Conservation (phyloP, 2,113 vertebrate genomes). For the Pheucticus melanocephalus region DNA sequence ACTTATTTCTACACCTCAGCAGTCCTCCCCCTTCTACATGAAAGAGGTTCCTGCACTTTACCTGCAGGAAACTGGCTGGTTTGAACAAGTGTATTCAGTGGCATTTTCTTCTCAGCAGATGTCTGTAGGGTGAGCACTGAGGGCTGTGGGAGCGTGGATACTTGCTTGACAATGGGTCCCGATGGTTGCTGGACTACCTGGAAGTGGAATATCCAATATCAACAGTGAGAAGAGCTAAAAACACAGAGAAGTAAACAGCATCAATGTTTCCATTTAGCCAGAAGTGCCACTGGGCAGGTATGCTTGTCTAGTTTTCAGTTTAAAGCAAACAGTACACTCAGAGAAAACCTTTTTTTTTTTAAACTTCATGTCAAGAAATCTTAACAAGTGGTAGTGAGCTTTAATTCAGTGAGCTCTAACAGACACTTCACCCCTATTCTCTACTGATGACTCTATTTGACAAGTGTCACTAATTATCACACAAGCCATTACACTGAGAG, state of each 20-base stretch:
- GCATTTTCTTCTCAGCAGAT: slow-evolving; percentile 50
- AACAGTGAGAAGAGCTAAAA: background rate
- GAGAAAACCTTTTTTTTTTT: background rate
- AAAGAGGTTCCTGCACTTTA: background rate
- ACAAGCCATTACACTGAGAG: background rate
- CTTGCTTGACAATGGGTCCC: slow-evolving; percentile 65
- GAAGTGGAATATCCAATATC: background rate
- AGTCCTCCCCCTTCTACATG: background rate
- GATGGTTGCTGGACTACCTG: slow-evolving; percentile 80
- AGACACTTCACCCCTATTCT: background rate
- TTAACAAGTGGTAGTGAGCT: background rate
- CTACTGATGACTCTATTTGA: background rate
- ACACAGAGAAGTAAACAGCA: slow-evolving; percentile 4
- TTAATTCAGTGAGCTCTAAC: background rate
- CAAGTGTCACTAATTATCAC: background rate
- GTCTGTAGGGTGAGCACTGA: slow-evolving; percentile 60
- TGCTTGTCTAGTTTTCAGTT: background rate
- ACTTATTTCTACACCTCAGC: background rate
- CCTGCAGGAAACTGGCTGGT: slow-evolving; percentile 60
- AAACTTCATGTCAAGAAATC: background rate
- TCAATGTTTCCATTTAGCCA: background rate
- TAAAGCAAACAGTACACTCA: background rate
- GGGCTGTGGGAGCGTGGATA: slow-evolving; percentile 27
- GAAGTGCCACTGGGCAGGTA: background rate
- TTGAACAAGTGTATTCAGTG: slow-evolving; percentile 39